phyloP scores from a whole-genome alignment of 2,888 invertebrate genomes.

The Cylindroiulus punctatus region DNA sequence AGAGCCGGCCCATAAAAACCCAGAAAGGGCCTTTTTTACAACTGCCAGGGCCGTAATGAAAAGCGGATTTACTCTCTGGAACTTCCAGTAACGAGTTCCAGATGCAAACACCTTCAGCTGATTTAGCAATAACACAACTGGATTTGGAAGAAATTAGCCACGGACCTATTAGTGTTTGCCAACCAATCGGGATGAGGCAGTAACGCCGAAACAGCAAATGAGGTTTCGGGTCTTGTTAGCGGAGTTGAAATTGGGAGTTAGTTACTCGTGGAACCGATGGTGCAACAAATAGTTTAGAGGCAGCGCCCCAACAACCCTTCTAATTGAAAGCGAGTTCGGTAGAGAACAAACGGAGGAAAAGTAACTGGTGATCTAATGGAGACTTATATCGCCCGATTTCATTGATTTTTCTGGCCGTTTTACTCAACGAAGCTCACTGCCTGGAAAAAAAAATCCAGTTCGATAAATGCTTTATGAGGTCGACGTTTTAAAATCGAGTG shows the following conservation, averaged over 20 bases:
- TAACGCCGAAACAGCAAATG: not conserved
- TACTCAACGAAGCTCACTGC: not conserved
- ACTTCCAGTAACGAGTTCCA: constrained; percentile 30
- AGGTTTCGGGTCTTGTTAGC: not conserved
- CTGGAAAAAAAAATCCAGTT: not conserved
- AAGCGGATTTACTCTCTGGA: constrained; percentile 14
- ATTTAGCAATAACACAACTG: constrained; percentile 8
- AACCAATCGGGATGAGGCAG: not conserved
- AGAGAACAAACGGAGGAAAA: not conserved
- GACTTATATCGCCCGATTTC: not conserved
- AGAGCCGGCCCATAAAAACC: not conserved
- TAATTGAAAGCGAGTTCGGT: too few species aligned
- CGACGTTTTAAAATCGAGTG: not conserved
- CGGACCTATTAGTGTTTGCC: not conserved
- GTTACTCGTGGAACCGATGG: not conserved
- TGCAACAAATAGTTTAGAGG: not conserved
- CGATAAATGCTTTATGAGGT: not conserved
- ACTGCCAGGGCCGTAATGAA: constrained; percentile 7
- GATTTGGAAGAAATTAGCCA: constrained; percentile 1
- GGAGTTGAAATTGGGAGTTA: not conserved
- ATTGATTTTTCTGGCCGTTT: not conserved
- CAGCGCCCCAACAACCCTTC: not conserved
- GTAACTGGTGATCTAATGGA: not conserved
- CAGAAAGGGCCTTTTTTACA: not conserved
- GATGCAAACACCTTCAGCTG: constrained; percentile 5